A percentile compares a stretch with the other conserved stretches of the same genome.
phyloP scores from a whole-genome alignment of 2,113 vertebrate species.

The Cynopterus brachyotis region DNA sequence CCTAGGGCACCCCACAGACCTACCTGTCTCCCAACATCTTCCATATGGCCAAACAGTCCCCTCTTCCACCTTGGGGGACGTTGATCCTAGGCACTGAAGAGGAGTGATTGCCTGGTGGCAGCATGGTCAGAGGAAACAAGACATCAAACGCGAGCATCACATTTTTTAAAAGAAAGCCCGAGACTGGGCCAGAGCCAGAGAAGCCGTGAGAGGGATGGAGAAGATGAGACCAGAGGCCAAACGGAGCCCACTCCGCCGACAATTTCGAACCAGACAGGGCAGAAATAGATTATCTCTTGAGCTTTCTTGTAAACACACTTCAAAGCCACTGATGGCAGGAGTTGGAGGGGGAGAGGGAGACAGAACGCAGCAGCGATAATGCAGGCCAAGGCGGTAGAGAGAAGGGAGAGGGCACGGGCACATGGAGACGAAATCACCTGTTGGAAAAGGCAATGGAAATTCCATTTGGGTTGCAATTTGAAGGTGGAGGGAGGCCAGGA shows the following conservation, averaged over 20 bases:
- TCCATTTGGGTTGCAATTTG: conserved; percentile 73
- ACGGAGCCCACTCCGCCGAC: not conserved
- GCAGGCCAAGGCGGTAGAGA: not conserved
- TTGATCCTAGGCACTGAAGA: not conserved
- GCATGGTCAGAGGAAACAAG: not conserved
- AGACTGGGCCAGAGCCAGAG: not conserved
- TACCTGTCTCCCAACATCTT: too few relatives aligned
- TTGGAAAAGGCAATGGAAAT: conserved; percentile 65
- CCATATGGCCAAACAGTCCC: fast-evolving
- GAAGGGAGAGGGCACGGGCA: conserved; percentile 42
- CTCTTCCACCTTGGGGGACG: not conserved
- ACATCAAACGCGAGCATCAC: not conserved
- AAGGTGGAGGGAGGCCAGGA: conserved; percentile 58
- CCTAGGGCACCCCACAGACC: not conserved
- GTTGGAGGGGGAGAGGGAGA: not conserved
- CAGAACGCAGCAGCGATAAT: not conserved
- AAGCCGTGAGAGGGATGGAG: not conserved
- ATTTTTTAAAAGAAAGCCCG: not conserved
- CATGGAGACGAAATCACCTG: not conserved
- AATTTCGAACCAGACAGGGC: conserved; percentile 35
- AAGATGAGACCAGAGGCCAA: not conserved
- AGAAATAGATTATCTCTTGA: conserved; percentile 51
- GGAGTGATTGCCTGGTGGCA: not conserved
- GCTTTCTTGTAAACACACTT: conserved; percentile 72
- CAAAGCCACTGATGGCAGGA: conserved; percentile 59